phyloP scores from a whole-genome alignment of 2,113 vertebrate genomes.

The Callopanchax toddi region DNA sequence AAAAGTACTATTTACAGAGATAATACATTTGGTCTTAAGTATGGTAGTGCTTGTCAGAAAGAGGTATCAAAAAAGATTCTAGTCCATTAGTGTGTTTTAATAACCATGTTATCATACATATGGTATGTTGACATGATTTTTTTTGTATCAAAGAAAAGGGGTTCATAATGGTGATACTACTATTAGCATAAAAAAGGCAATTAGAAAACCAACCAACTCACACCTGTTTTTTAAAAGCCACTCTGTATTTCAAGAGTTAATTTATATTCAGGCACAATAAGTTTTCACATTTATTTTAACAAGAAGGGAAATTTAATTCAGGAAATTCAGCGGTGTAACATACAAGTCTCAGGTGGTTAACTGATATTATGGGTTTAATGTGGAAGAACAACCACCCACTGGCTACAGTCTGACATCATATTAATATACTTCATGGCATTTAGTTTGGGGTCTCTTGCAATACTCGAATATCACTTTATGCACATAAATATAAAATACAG shows the following conservation, averaged over 20 bases:
- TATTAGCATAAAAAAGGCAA: no score
- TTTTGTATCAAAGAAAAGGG: no score
- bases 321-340: neutral
- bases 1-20: conserved; percentile 29
- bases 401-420: conserved; percentile 21
- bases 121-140: no score
- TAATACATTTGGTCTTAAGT: conserved; percentile 42
- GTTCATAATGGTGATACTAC: no score
- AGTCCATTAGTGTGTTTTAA: no score
- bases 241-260: no score
- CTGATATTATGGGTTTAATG: conserved; percentile 32
- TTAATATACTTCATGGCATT: neutral
- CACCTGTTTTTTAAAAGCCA: no score
- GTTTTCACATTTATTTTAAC: neutral
- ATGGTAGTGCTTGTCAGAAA: conserved; percentile 14
- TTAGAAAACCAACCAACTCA: no score
- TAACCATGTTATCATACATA: no score
- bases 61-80: conserved; percentile 10
- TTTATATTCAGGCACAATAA: no score
- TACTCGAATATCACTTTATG: conserved; percentile 28
- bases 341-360: neutral
- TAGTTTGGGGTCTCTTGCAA: conserved; percentile 13
- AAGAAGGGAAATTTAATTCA: neutral
- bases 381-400: conserved; percentile 8
- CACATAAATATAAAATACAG: neutral